Percentiles rank a stretch among this genome's conserved stretches.
Evolutionary conservation across 2,113 vertebrate genomes (phyloP).

Genomic region (cat (Felis catus)): DNA sequence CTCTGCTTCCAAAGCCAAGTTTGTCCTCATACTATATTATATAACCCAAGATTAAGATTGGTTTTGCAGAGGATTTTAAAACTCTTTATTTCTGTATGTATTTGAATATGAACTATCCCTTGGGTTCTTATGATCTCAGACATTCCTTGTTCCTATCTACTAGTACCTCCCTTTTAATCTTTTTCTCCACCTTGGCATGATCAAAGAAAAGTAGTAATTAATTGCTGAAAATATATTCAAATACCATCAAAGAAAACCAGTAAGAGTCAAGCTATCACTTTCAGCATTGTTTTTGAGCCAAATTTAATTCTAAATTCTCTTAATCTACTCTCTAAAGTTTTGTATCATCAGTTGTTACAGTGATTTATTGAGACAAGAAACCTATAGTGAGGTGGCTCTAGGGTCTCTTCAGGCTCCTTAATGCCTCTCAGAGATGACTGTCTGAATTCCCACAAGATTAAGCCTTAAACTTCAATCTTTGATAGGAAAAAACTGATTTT

Average conservation of each 20-base stretch:
- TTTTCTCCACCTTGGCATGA: neutral
- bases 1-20: neutral
- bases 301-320: neutral
- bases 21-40: slow-evolving; percentile 15
- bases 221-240: neutral
- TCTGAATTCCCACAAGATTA: neutral
- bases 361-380: neutral
- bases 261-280: neutral
- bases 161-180: neutral
- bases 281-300: neutral
- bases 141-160: neutral
- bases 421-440: neutral
- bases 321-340: neutral
- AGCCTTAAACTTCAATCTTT: neutral
- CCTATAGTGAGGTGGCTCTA: neutral
- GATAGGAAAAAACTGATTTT: neutral
- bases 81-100: neutral
- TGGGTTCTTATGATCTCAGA: neutral
- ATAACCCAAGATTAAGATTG: neutral
- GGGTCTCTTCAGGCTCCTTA: neutral
- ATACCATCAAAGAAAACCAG: neutral
- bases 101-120: neutral
- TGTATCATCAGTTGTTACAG: neutral
- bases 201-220: neutral
- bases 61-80: slow-evolving; percentile 26